Conservation (phyloP, 1,140 invertebrate genomes). For the Aricia agestis region DNA sequence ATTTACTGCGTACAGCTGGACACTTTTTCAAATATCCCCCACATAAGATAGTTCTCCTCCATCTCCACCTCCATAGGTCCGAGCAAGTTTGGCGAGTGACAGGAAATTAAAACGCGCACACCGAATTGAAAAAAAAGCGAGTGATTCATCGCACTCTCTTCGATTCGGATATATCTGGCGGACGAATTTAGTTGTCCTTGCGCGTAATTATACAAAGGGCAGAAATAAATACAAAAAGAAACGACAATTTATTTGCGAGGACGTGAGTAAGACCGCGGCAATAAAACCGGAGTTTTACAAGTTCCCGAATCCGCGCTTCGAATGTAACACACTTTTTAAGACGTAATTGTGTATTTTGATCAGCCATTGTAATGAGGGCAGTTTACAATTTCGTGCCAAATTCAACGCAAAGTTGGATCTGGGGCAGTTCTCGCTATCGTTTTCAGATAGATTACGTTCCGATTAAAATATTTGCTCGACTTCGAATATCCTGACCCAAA, state of each 20-base stretch:
- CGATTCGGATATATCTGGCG: slow-evolving; percentile 64
- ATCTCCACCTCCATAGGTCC: too few relatives aligned
- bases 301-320: not conserved
- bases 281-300: not conserved
- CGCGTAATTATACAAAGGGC: slow-evolving; percentile 63
- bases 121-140: slow-evolving; percentile 50
- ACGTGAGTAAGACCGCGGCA: slow-evolving; percentile 3
- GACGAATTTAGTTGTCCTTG: slow-evolving; percentile 70
- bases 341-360: slow-evolving; percentile 22
- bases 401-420: slow-evolving; percentile 63
- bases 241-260: not conserved
- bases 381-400: slow-evolving; percentile 74
- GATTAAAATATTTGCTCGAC: not conserved
- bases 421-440: slow-evolving; percentile 61
- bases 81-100: slow-evolving; percentile 49
- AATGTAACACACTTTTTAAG: not conserved
- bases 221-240: slow-evolving; percentile 42
- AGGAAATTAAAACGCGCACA: slow-evolving; percentile 55
- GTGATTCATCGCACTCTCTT: slow-evolving; percentile 67
- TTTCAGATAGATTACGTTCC: slow-evolving; percentile 20
- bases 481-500: too few relatives aligned
- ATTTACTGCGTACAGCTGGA: too few relatives aligned
- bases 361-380: slow-evolving; percentile 67
- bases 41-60: too few relatives aligned
- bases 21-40: too few relatives aligned